Evolutionary conservation across 2,797 vertebrate genomes (phyloP), one percentile per base, ranked within the genome.

Genomic region (Parotocinclus haroldoi): DNA sequence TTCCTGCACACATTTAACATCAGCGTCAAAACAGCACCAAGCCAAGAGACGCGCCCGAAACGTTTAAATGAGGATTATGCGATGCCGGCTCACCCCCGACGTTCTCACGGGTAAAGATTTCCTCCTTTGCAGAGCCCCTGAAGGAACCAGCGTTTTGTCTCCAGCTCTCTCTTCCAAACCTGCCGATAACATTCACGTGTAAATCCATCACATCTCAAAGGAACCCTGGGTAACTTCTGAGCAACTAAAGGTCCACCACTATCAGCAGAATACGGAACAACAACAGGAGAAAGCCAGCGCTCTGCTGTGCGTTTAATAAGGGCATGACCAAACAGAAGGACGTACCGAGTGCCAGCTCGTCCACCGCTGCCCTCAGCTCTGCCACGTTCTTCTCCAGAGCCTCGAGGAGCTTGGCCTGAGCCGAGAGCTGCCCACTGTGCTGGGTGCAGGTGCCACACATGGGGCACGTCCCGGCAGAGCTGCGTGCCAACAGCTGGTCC

Each of bases 401-500:
- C 37, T 80, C 79, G 1, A 83, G 73, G 7, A 78, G 67, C 13
- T 54, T 76, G 37, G 63, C 52, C 18, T 83, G 82, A 68, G 70
- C 63, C 1, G 67, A 64, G 4, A 81, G 66, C 66, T 72, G 68
- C 48, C 39, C 39, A 3, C 42, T 49, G 58, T 82, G 83, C 44
- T 63, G 63, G 63, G 54, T 68, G 58, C 83, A 83, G 37, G 72
- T 65, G 0, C 58, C 62, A 42, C 83, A 83, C 69, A 74, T 58
- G 4, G 67, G 65, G 16, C 81, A 83, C 39, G 56, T 55, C 45
- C 54, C 64, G 9, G 16, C 55, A 17, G 74, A 17, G 40, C 73
- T 61, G 46, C 48, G 27, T 14, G 64, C 59, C 13, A 83, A 58
- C 10, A 81, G 53, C 63, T 71, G 51, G 11, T 82, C 79, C 66